Evolutionary conservation across 2,113 vertebrate species (phyloP), one percentile per base, ranked within the genome.

Genomic region (Eubucco bourcierii): DNA sequence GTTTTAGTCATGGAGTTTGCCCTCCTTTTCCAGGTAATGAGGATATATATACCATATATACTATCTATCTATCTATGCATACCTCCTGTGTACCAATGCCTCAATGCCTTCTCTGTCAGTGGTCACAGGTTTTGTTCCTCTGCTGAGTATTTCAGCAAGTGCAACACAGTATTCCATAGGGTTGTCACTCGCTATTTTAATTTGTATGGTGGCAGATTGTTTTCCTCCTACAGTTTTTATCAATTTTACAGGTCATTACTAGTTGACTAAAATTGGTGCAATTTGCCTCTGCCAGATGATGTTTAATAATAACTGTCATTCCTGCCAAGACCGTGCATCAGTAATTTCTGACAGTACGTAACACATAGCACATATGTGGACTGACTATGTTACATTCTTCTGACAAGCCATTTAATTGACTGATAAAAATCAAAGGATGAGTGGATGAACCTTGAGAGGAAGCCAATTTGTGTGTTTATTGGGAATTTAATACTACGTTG

Each of bases 271-370:
- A 96, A 94, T 44, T 47, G 55, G 81, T 91, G 60, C 77, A 84
- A 85, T 85, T 96, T 84, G 56, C 85, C 61, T 94, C 74, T 93
- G 77, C 67, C 87, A 95, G 67, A 76, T 94, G 92, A 96, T 88
- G 46, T 95, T 96, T 94, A 94, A 90, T 93, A 95, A 92, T 89
- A 91, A 66, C 28, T 90, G 89, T 83, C 87, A 85, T 64, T 71
- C 59, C 77, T 90, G n/a, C 71, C 73, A 87, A 83, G 68, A 85
- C 56, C 0, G 1, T 64, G 80, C 80, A 89, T 70, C 72, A 80
- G 89, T 88, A 91, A 85, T 50, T 95, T 93, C 87, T 95, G 84
- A 85, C 73, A 80, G 77, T 71, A 80, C 2, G 1, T 53, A 95
- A 60, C 76, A 83, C 61, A 20, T 21, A 94, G 65, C 52, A 88